Percentiles rank a stretch among this genome's conserved stretches.
These are phyloP conservation scores for Clangula hyemalis DNA, from an alignment of 2,797 vertebrate species.

Conservation along the genomic window DNA sequence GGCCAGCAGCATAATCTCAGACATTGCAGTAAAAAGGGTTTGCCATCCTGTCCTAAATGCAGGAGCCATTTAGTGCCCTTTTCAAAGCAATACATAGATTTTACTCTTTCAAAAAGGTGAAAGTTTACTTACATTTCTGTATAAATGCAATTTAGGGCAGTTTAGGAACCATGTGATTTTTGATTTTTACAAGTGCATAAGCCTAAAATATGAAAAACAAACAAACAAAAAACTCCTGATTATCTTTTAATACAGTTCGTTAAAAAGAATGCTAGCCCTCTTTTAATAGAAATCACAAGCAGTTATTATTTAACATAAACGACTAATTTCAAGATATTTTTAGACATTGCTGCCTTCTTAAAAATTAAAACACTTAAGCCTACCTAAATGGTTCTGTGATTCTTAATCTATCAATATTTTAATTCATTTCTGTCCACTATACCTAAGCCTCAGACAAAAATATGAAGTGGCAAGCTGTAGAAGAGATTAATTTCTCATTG, in stretches of 20 bases:
- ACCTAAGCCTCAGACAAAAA: background rate
- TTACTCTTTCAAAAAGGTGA: constrained; percentile 48
- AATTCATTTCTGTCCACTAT: background rate
- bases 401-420: background rate
- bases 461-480: background rate
- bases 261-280: background rate
- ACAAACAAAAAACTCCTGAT: background rate
- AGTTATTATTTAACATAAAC: background rate
- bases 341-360: background rate
- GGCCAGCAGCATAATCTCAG: constrained; percentile 56
- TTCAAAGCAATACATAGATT: constrained; percentile 51
- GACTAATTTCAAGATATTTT: background rate
- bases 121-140: constrained; percentile 29
- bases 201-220: background rate
- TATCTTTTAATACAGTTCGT: background rate
- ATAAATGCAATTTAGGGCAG: constrained; percentile 39
- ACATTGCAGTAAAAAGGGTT: background rate
- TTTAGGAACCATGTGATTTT: background rate
- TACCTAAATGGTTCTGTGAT: background rate
- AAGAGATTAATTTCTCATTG: background rate
- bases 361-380: background rate
- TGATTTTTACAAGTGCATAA: background rate
- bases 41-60: constrained; percentile 36
- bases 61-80: constrained; percentile 56
- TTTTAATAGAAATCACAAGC: background rate